Conservation (phyloP, 2,797 vertebrate species). For the Spea hammondii region DNA sequence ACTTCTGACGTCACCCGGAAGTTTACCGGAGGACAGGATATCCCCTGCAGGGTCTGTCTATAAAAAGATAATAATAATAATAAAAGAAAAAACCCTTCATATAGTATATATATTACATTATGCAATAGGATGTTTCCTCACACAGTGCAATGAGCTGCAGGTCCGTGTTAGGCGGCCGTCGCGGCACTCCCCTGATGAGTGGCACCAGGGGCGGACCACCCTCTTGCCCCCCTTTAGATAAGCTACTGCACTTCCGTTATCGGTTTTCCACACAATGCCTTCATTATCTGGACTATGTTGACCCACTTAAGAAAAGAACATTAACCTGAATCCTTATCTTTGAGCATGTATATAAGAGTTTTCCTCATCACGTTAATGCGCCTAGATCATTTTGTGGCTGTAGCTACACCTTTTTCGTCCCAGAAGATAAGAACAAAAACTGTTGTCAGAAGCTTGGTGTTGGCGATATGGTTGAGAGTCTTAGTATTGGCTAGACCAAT, state of each 20-base stretch:
- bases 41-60: too few species aligned
- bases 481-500: constrained; percentile 75
- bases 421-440: constrained; percentile 77
- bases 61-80: too few species aligned
- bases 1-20: too few species aligned
- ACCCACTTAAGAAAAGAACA: constrained; percentile 73
- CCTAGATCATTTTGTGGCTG: constrained; percentile 80
- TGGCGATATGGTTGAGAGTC: constrained; percentile 72
- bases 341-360: constrained; percentile 86
- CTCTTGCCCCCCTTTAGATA: too few species aligned
- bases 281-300: constrained; percentile 80
- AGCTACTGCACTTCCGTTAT: constrained; percentile 62
- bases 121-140: too few species aligned
- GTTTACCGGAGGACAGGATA: too few species aligned
- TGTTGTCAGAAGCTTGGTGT: constrained; percentile 59
- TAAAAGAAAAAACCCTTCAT: too few species aligned
- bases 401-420: constrained; percentile 74
- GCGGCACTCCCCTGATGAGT: too few species aligned
- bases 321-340: constrained; percentile 81
- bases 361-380: constrained; percentile 85
- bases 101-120: too few species aligned
- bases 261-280: constrained; percentile 82
- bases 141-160: too few species aligned
- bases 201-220: too few species aligned
- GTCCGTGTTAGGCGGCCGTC: too few species aligned